These are phyloP conservation scores for Cottoperca gobio DNA, from an alignment of 2,797 vertebrate genomes.

Conservation along the genomic window DNA sequence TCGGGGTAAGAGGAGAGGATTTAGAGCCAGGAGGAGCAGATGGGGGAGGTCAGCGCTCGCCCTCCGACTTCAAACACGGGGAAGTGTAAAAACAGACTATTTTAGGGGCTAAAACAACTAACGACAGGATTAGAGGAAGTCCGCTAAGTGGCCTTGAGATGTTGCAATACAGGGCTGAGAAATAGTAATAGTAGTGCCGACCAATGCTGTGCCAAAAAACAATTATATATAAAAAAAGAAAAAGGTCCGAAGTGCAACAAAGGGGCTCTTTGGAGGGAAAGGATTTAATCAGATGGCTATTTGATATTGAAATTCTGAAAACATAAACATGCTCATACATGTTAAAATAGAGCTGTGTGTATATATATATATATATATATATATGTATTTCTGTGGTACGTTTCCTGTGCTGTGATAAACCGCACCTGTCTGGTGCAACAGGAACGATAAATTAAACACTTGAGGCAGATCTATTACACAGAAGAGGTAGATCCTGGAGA, in stretches of 20 bases:
- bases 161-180: conserved; percentile 45
- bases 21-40: conserved; percentile 88
- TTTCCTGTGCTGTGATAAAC: background rate
- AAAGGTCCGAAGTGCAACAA: too few species aligned
- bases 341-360: too few species aligned
- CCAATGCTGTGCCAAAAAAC: conserved; percentile 17
- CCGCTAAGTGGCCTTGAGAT: conserved; percentile 90
- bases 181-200: conserved; percentile 6
- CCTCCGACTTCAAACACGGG: conserved; percentile 88
- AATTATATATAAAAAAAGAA: background rate
- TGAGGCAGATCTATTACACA: background rate
- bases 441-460: background rate
- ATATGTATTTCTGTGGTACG: background rate
- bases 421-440: background rate
- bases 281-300: too few species aligned
- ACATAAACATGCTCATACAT: too few species aligned
- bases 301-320: too few species aligned
- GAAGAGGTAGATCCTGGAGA: background rate
- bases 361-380: too few species aligned
- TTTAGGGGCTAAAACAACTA: conserved; percentile 89
- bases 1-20: conserved; percentile 90
- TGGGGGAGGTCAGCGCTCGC: conserved; percentile 86
- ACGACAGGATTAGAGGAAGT: conserved; percentile 91
- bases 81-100: conserved; percentile 93
- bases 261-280: too few species aligned